A percentile compares a stretch with the other conserved stretches of the same genome.
Evolutionary conservation across 2,113 vertebrate genomes (phyloP).

Genomic region (Megaceryle maxima): DNA sequence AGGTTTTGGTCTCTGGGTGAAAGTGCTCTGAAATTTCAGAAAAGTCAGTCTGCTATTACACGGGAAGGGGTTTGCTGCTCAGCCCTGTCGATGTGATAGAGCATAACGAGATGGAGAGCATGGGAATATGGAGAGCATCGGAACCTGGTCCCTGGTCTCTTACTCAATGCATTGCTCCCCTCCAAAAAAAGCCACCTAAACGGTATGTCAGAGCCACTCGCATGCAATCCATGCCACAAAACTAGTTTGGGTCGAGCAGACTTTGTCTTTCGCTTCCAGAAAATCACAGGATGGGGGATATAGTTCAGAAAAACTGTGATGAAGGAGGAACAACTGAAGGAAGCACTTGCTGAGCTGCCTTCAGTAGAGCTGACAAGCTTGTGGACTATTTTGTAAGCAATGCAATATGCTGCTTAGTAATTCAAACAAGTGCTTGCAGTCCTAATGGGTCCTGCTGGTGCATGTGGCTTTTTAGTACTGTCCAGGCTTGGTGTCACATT

Average conservation of each 20-base stretch:
- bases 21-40: not conserved
- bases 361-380: not conserved
- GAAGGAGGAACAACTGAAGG: not conserved
- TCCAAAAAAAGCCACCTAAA: not conserved
- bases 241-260: not conserved
- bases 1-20: not conserved
- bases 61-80: not conserved
- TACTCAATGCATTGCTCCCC: not conserved
- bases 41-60: not conserved
- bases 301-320: not conserved
- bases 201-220: not conserved
- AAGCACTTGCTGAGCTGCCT: not conserved
- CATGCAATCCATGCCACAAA: not conserved
- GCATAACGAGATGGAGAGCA: not conserved
- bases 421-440: not conserved
- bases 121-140: not conserved
- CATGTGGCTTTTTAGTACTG: not conserved
- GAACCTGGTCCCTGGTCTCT: not conserved
- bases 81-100: not conserved
- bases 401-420: not conserved
- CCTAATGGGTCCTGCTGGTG: not conserved
- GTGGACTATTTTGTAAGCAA: not conserved
- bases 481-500: not conserved
- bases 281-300: not conserved
- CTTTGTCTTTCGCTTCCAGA: not conserved